These are phyloP conservation scores for Antedon bifida DNA, from an alignment of 35 echinoderm and acorn worm species.

Conservation along the genomic window DNA sequence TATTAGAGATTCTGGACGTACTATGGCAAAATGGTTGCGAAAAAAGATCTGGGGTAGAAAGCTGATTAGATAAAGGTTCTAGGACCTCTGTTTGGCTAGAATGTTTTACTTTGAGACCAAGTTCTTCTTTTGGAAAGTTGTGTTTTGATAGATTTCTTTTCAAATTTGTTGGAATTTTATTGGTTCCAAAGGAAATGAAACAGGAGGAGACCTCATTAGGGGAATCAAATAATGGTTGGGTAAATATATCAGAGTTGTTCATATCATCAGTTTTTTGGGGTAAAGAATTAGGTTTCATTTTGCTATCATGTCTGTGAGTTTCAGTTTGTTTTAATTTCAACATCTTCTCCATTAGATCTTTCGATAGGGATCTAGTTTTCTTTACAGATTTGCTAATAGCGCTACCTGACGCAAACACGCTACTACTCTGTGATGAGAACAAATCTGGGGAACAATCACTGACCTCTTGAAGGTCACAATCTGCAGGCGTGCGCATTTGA, in stretches of 20 bases:
- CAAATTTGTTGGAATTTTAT: neutral
- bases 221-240: neutral
- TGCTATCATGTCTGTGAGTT: neutral
- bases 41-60: neutral
- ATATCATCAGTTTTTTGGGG: neutral
- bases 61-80: neutral
- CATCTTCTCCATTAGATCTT: neutral
- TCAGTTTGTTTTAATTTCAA: neutral
- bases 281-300: neutral
- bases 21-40: neutral
- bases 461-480: too few species aligned
- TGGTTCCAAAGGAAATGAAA: neutral
- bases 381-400: neutral
- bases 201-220: neutral
- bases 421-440: neutral
- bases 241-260: neutral
- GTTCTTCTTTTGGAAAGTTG: too few species aligned
- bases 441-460: neutral
- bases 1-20: neutral
- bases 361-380: neutral
- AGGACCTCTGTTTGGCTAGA: neutral
- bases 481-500: too few species aligned
- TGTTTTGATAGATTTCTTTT: too few species aligned
- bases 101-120: too few species aligned
- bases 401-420: neutral